Evolutionary conservation across 2,888 invertebrate species (phyloP), one percentile per base, ranked within the genome.

Genomic region (Cylindroiulus punctatus): DNA sequence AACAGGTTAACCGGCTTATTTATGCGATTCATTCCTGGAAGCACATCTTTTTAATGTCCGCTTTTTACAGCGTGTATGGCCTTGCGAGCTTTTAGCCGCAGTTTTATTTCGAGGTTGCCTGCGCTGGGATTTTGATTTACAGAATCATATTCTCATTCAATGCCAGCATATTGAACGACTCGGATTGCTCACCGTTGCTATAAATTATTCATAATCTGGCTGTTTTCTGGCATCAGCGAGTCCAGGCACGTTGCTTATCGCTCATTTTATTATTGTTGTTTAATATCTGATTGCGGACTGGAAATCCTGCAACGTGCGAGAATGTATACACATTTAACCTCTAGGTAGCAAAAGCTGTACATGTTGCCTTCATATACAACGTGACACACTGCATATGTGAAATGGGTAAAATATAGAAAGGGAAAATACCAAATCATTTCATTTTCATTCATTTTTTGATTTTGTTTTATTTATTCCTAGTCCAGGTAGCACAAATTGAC

Each of bases 151-250:
- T 19, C n/a, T 52, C 52, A n/a, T 52, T 52, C 52, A 52, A 52
- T 52, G 52, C 52, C 52, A 52, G n/a, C 52, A 7, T n/a, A 4
- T 52, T n/a, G 52, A 1, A n/a, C 52, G 52, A n/a, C 36, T 36
- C 36, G 36, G 36, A 36, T 36, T 52, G 52, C n/a, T 12, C n/a
- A 17, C 5, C 52, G 52, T 17, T 52, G 52, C 17, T n/a, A 52
- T 52, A 52, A 52, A 52, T 52, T 17, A 52, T 52, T 52, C 52
- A 52, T 52, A 52, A 52, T 44, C n/a, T n/a, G n/a, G 52, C 52
- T 12, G 52, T 52, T 52, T 52, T 52, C 52, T 4, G 52, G n/a
- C n/a, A 52, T 52, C 52, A n/a, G 7, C 52, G 1, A 52, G 52
- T 52, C 52, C n/a, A 7, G n/a, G 52, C 52, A 52, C 52, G 52